Conservation (phyloP, 2,888 invertebrate genomes). For the Drosophila mayaguana region DNA sequence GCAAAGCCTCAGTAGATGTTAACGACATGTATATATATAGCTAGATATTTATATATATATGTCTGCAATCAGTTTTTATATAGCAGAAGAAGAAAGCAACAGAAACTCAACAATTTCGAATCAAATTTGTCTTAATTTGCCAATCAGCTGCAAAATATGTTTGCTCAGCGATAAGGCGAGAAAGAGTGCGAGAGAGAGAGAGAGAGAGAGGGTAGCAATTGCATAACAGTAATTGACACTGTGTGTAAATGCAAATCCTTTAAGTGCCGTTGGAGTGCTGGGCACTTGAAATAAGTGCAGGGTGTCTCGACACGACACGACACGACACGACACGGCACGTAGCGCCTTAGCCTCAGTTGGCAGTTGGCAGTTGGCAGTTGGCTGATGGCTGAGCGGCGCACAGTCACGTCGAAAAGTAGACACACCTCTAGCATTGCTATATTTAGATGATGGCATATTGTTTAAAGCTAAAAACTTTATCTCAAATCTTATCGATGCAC, state of each 20-base stretch:
- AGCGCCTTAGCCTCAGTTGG: slow-evolving; percentile 9
- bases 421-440: slow-evolving; percentile 42
- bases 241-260: slow-evolving; percentile 66
- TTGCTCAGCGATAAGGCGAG: not conserved
- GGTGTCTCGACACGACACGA: slow-evolving; percentile 10
- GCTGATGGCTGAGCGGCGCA: not conserved
- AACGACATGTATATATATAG: slow-evolving; percentile 1
- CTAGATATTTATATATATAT: too few relatives aligned
- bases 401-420: slow-evolving; percentile 44
- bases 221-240: slow-evolving; percentile 56
- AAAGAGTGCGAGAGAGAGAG: not conserved
- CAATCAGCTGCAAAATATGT: slow-evolving; percentile 34
- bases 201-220: slow-evolving; percentile 4
- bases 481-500: slow-evolving; percentile 58
- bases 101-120: slow-evolving; percentile 28
- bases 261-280: slow-evolving; percentile 53
- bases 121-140: slow-evolving; percentile 48
- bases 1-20: slow-evolving; percentile 25
- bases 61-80: too few relatives aligned
- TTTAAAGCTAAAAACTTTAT: slow-evolving; percentile 40
- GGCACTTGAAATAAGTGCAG: slow-evolving; percentile 44
- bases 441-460: slow-evolving; percentile 29
- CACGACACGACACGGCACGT: not conserved
- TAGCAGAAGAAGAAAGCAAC: not conserved
- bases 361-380: slow-evolving; percentile 16